phyloP scores from a whole-genome alignment of 2,113 vertebrate genomes.

The Etheostoma spectabile region DNA sequence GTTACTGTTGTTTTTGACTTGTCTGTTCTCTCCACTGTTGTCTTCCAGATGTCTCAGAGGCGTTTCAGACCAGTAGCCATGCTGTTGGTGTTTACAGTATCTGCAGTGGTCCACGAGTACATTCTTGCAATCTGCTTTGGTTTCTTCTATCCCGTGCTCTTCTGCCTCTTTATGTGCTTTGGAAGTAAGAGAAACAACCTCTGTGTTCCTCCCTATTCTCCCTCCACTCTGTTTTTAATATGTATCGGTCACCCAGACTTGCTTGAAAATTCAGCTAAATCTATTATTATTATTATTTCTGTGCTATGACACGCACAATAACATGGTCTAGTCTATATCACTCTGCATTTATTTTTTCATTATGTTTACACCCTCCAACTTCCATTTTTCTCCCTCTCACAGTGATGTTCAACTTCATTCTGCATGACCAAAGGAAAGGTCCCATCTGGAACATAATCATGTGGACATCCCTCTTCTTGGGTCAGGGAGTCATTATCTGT shows the following conservation, averaged over 20 bases:
- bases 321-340: background rate
- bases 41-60: constrained; percentile 89
- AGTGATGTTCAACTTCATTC: constrained; percentile 97
- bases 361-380: background rate
- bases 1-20: background rate
- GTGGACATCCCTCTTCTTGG: constrained; percentile 95
- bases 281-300: background rate
- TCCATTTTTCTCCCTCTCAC: constrained; percentile 20
- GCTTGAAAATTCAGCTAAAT: background rate
- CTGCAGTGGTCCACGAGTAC: constrained; percentile 94
- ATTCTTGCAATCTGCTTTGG: constrained; percentile 91
- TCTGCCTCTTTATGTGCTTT: constrained; percentile 94
- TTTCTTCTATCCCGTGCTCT: constrained; percentile 96
- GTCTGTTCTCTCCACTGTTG: constrained; percentile 2
- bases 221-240: background rate
- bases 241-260: background rate
- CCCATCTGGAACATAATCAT: constrained; percentile 97
- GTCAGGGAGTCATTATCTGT: constrained; percentile 92
- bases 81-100: constrained; percentile 92
- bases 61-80: constrained; percentile 90
- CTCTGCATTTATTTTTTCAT: background rate
- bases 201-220: background rate
- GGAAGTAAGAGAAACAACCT: constrained; percentile 88
- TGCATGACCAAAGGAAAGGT: constrained; percentile 92
- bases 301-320: background rate